These are phyloP conservation scores for Actias luna DNA, from an alignment of 2,888 invertebrate genomes.

Conservation along the genomic window DNA sequence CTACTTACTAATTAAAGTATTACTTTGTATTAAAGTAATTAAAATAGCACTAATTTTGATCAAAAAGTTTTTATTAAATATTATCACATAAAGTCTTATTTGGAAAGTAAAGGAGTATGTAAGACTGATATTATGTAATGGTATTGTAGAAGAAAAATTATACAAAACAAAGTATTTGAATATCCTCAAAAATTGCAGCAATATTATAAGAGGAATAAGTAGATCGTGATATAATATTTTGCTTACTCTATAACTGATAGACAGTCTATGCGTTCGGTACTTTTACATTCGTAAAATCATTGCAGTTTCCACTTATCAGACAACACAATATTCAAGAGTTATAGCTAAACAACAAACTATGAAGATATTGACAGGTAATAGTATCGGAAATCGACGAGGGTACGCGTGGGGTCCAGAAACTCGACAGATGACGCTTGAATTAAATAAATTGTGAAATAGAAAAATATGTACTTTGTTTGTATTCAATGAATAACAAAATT, in stretches of 20 bases:
- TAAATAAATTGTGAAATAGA: slow-evolving; percentile 55
- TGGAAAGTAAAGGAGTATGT: too few species aligned
- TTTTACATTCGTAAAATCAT: background rate
- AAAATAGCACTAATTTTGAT: too few species aligned
- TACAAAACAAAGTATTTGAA: too few species aligned
- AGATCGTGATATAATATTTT: too few species aligned
- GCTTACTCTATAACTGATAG: background rate
- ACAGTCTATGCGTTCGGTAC: background rate
- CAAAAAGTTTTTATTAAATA: too few species aligned
- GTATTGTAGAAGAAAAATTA: too few species aligned
- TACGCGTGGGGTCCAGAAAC: slow-evolving; percentile 62
- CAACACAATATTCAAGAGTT: slow-evolving; percentile 46
- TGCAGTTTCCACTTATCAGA: slow-evolving; percentile 11
- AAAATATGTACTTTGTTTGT: slow-evolving; percentile 34
- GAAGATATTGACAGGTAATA: slow-evolving; percentile 72
- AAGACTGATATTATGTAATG: too few species aligned
- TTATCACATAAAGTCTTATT: too few species aligned
- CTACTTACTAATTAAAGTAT: too few species aligned
- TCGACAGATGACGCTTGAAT: slow-evolving; percentile 66
- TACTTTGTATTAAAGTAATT: too few species aligned
- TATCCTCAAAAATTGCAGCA: too few species aligned
- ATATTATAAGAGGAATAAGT: too few species aligned
- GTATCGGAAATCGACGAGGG: slow-evolving; percentile 61
- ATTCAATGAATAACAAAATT: background rate
- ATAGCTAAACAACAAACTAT: slow-evolving; percentile 56